A percentile compares a stretch with the other conserved stretches of the same genome.
Evolutionary conservation across 2,888 invertebrate genomes (phyloP).

Genomic region (Plebejus melissa): DNA sequence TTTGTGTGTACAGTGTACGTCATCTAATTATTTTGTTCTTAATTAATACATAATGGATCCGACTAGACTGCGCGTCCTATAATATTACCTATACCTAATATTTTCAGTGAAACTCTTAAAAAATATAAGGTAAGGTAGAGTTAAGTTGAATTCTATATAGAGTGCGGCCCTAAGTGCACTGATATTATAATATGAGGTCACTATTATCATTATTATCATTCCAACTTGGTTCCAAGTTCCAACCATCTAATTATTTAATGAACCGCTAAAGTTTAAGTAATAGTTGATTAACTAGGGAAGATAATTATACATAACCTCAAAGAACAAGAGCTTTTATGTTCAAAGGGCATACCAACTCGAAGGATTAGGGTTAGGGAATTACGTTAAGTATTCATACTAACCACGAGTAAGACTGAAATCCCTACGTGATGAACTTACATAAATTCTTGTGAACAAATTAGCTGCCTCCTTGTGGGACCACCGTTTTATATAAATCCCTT

Average conservation of each 20-base stretch:
- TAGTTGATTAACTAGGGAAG: background rate
- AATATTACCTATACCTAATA: too few relatives aligned
- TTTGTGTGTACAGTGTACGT: background rate
- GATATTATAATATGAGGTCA: too few relatives aligned
- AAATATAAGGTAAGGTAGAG: too few relatives aligned
- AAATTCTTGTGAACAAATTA: constrained; percentile 69
- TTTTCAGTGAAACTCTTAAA: too few relatives aligned
- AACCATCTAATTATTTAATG: too few relatives aligned
- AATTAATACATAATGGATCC: too few relatives aligned
- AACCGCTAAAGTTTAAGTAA: too few relatives aligned
- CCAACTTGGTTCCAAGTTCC: too few relatives aligned
- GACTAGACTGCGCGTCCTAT: too few relatives aligned
- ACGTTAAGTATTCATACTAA: constrained; percentile 40
- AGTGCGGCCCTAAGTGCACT: too few relatives aligned
- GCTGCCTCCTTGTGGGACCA: background rate
- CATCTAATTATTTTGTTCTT: background rate
- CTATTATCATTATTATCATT: too few relatives aligned
- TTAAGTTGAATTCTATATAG: too few relatives aligned
- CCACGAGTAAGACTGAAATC: constrained; percentile 49
- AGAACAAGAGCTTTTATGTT: background rate
- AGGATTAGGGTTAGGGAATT: constrained; percentile 9
- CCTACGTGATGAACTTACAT: constrained; percentile 51
- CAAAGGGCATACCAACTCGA: constrained; percentile 1
- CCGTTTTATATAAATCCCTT: background rate
- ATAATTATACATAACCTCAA: background rate